phyloP scores from a whole-genome alignment of 2,888 invertebrate genomes.

The Alentia gelatinosa region DNA sequence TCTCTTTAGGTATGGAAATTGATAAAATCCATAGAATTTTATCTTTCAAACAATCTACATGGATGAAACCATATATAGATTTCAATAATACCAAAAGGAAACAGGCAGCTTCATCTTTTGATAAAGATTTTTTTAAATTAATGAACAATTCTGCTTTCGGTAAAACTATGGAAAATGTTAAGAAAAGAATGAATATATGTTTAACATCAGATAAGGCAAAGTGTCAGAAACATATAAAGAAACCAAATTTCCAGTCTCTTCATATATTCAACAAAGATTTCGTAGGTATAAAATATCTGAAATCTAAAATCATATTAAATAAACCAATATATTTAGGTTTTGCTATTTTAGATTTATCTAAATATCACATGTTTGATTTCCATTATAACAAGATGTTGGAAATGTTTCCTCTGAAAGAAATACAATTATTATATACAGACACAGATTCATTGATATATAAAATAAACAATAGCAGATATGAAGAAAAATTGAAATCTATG shows the following conservation, averaged over 20 bases:
- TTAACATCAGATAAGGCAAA: neutral
- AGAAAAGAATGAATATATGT: neutral
- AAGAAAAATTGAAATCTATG: neutral
- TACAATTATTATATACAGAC: neutral
- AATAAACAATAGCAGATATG: neutral
- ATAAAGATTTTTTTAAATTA: neutral
- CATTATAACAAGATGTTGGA: neutral
- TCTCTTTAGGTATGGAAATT: neutral
- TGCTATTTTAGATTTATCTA: neutral
- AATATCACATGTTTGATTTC: neutral
- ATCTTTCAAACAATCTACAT: neutral
- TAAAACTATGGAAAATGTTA: neutral
- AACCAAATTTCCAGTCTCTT: neutral
- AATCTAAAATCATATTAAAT: neutral
- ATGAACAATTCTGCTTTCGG: neutral
- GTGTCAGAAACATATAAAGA: neutral
- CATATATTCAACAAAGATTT: neutral
- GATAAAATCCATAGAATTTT: neutral
- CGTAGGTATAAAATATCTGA: neutral
- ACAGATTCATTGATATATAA: neutral
- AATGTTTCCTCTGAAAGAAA: neutral
- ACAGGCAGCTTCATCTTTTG: neutral
- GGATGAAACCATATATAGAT: conserved; percentile 7
- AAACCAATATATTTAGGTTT: neutral
- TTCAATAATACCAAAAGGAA: neutral